Evolutionary conservation across 2,888 invertebrate species (phyloP).

Genomic region (Apocheima hispidaria): DNA sequence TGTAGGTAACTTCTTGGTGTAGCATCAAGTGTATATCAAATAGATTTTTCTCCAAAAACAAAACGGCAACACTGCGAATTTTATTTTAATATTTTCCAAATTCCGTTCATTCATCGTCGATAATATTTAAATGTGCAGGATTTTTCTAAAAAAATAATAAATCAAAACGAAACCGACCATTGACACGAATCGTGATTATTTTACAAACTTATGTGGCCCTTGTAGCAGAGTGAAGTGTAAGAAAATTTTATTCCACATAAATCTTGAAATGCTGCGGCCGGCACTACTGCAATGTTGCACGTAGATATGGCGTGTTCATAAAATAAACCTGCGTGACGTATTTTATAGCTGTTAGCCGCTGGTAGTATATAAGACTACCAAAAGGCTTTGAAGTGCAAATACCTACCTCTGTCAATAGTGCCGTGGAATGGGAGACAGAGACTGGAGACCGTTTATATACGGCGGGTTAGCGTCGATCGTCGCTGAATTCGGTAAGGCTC

Average conservation of each 20-base stretch:
- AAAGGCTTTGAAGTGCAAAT: background rate
- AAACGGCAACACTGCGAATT: no score
- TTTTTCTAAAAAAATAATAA: no score
- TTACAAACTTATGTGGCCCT: no score
- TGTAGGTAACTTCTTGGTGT: no score
- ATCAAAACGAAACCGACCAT: no score
- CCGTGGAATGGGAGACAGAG: constrained; percentile 90
- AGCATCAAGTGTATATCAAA: no score
- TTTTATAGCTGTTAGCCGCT: background rate
- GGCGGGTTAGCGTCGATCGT: constrained; percentile 97
- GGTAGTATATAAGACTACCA: constrained; percentile 7
- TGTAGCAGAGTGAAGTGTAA: background rate
- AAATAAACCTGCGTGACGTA: constrained; percentile 2
- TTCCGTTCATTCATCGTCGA: no score
- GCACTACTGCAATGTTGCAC: constrained; percentile 1
- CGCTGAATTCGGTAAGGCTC: constrained; percentile 94
- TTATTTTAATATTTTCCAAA: no score
- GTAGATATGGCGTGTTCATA: background rate
- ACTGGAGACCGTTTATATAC: constrained; percentile 97
- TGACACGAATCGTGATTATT: no score
- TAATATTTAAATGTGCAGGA: no score
- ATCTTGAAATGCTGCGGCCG: background rate
- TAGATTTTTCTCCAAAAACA: no score
- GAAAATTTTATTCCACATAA: background rate
- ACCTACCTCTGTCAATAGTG: constrained; percentile 7